phyloP scores from a whole-genome alignment of 2,888 invertebrate genomes.

The Aethes cnicana region DNA sequence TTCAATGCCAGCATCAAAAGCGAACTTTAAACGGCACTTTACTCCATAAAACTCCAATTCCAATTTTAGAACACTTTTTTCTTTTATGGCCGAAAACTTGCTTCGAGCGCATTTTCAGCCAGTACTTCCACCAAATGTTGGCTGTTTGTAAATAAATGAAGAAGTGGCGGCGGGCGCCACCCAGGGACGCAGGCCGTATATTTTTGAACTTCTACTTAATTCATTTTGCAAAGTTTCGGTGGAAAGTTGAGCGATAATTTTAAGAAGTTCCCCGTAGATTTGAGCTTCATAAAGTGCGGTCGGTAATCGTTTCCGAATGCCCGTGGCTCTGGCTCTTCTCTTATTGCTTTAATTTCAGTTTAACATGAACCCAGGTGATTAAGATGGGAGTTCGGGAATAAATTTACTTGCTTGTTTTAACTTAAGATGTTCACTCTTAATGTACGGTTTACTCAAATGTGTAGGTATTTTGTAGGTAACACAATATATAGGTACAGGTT shows the following conservation, averaged over 20 bases:
- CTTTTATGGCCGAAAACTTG: neutral
- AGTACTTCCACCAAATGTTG: neutral
- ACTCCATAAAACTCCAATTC: neutral
- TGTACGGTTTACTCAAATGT: neutral
- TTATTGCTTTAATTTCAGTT: conserved; percentile 31
- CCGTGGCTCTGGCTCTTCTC: conserved; percentile 33
- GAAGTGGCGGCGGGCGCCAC: conserved; percentile 29
- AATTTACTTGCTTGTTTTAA: conserved; percentile 2
- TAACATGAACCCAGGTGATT: conserved; percentile 24
- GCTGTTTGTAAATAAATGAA: conserved; percentile 14
- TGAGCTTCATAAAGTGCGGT: conserved; percentile 47
- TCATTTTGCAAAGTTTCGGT: conserved; percentile 47
- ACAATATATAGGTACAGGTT: neutral
- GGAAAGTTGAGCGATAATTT: conserved; percentile 57
- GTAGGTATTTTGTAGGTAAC: neutral
- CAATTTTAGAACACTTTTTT: neutral
- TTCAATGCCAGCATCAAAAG: too few species aligned
- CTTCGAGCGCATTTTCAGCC: neutral
- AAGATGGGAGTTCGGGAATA: conserved; percentile 10
- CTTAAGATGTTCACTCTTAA: neutral
- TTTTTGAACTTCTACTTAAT: conserved; percentile 53
- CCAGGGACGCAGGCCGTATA: conserved; percentile 38
- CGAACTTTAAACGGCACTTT: too few species aligned
- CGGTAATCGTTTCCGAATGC: conserved; percentile 45
- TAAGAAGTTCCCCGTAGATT: conserved; percentile 47